Evolutionary conservation across 2,888 invertebrate species (phyloP).

Genomic region (Ypsolopha scabrella): DNA sequence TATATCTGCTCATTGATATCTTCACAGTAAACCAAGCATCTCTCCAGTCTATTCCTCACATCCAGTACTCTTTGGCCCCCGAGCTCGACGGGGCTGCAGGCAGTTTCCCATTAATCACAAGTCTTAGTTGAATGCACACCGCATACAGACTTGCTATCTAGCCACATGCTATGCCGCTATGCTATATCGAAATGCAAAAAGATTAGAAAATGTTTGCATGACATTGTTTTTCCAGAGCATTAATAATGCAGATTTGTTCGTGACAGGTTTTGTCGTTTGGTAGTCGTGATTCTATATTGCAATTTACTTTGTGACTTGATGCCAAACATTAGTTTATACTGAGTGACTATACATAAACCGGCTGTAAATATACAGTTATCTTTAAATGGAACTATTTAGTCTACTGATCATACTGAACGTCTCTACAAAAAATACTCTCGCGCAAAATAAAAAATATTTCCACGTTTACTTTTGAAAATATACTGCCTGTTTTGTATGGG

Average conservation of each 20-base stretch:
- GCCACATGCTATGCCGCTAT: not conserved
- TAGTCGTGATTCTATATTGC: too few relatives aligned
- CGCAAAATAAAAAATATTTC: too few relatives aligned
- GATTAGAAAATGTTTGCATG: not conserved
- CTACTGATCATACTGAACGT: too few relatives aligned
- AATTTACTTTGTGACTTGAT: too few relatives aligned
- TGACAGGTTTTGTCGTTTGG: too few relatives aligned
- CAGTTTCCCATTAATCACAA: conserved; percentile 58
- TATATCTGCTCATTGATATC: not conserved
- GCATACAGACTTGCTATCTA: conserved; percentile 3
- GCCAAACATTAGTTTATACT: too few relatives aligned
- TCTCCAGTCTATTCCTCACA: not conserved
- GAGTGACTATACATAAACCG: too few relatives aligned
- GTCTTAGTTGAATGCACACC: conserved; percentile 18
- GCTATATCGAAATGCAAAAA: conserved; percentile 1
- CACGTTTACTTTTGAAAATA: too few relatives aligned
- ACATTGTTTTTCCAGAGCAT: not conserved
- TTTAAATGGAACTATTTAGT: too few relatives aligned
- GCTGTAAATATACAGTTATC: too few relatives aligned
- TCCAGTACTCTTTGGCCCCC: conserved; percentile 27
- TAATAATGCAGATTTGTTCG: not conserved
- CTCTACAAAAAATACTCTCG: too few relatives aligned
- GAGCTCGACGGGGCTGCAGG: conserved; percentile 49
- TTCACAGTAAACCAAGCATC: not conserved
- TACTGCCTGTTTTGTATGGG: too few relatives aligned